Evolutionary conservation across 2,113 vertebrate genomes (phyloP).

Genomic region (Mesocricetus auratus): DNA sequence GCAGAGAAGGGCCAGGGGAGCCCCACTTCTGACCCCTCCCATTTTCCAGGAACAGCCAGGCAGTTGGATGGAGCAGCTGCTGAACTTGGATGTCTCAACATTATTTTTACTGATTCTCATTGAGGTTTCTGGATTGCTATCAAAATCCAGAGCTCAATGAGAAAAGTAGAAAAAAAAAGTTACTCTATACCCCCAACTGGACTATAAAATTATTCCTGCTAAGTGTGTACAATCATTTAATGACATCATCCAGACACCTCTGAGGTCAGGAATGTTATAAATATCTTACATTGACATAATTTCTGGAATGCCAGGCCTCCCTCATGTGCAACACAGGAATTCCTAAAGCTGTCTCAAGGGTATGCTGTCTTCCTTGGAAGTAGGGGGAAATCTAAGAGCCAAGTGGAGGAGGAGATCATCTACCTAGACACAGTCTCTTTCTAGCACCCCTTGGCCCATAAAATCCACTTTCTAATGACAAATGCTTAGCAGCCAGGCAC

Average conservation of each 20-base stretch:
- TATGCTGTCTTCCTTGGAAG: background rate
- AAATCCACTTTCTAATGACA: background rate
- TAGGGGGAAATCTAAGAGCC: background rate
- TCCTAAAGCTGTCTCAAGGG: background rate
- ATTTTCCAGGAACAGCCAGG: background rate
- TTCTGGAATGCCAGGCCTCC: background rate
- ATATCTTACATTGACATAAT: background rate
- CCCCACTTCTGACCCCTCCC: background rate
- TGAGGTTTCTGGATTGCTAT: background rate
- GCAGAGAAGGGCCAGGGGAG: background rate
- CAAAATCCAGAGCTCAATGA: background rate
- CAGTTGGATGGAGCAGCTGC: background rate
- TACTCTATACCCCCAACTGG: background rate
- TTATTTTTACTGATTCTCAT: background rate
- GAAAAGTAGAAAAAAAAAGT: background rate
- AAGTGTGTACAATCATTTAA: background rate
- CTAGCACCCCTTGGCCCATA: background rate
- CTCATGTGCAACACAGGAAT: background rate
- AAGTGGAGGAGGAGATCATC: background rate
- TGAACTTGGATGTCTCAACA: background rate
- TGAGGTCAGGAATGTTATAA: background rate
- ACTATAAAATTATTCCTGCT: background rate
- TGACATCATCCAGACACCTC: accelerated
- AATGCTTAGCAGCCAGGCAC: background rate
- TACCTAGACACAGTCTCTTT: background rate